phyloP scores from a whole-genome alignment of 2,113 vertebrate genomes.

The Mus spicilegus region DNA sequence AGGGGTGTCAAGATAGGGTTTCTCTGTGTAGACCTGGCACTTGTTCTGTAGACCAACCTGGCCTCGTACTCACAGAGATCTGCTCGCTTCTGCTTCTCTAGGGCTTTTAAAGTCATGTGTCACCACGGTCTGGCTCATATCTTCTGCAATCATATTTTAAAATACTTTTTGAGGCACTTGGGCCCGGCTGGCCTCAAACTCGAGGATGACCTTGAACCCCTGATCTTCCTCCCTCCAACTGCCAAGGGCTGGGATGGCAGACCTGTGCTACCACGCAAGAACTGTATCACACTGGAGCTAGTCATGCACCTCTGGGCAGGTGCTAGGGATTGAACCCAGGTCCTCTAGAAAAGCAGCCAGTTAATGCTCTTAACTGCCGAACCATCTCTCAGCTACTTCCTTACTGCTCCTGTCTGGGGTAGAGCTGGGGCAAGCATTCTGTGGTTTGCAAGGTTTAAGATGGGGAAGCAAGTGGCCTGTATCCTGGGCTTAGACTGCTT shows the following conservation, averaged over 20 bases:
- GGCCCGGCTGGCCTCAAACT: background rate
- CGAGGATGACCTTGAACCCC: background rate
- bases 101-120: background rate
- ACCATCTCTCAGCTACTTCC: background rate
- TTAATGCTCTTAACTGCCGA: background rate
- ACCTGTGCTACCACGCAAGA: background rate
- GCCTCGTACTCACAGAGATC: background rate
- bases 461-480: background rate
- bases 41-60: background rate
- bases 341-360: background rate
- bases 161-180: background rate
- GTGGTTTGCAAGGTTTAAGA: background rate
- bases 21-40: background rate
- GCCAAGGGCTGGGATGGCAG: background rate
- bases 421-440: background rate
- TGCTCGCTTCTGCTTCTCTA: background rate
- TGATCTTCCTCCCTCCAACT: background rate
- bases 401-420: background rate
- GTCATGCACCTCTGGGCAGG: background rate
- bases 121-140: background rate
- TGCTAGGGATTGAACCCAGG: background rate
- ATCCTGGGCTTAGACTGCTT: slow-evolving; percentile 58
- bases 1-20: background rate
- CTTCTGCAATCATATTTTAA: background rate
- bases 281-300: background rate